Evolutionary conservation across 2,797 vertebrate species (phyloP).

Genomic region (Dicrostonyx torquatus): DNA sequence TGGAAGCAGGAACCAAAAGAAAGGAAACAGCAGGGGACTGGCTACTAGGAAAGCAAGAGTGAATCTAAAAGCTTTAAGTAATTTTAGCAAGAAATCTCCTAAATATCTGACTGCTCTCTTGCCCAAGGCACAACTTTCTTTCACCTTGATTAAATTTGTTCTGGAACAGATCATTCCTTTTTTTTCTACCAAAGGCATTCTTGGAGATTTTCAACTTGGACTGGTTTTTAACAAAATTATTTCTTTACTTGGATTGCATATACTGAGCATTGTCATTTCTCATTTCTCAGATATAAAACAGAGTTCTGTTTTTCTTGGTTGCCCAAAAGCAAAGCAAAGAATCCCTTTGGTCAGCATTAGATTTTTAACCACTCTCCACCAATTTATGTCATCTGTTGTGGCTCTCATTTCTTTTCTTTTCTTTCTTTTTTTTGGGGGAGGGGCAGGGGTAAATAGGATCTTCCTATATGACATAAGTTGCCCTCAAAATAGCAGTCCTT

Average conservation of each 20-base stretch:
- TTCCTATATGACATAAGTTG: neutral
- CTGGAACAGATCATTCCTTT: neutral
- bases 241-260: neutral
- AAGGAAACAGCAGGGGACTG: constrained; percentile 92
- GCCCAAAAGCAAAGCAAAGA: constrained; percentile 1
- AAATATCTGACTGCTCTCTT: constrained; percentile 92
- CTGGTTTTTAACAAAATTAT: neutral
- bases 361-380: neutral
- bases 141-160: neutral
- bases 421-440: neutral
- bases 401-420: neutral
- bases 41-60: constrained; percentile 91
- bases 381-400: neutral
- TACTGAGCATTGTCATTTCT: neutral
- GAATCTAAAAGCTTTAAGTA: constrained; percentile 93
- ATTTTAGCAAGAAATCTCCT: constrained; percentile 89
- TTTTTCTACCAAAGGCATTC: constrained; percentile 15
- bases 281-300: neutral
- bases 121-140: constrained; percentile 80
- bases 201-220: neutral
- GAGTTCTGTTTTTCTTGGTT: neutral
- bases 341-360: neutral
- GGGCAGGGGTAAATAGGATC: neutral
- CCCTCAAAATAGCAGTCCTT: neutral
- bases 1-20: constrained; percentile 90